Evolutionary conservation across 2,113 vertebrate species (phyloP), one percentile per base, ranked within the genome.

Genomic region (Oostethus manadensis): DNA sequence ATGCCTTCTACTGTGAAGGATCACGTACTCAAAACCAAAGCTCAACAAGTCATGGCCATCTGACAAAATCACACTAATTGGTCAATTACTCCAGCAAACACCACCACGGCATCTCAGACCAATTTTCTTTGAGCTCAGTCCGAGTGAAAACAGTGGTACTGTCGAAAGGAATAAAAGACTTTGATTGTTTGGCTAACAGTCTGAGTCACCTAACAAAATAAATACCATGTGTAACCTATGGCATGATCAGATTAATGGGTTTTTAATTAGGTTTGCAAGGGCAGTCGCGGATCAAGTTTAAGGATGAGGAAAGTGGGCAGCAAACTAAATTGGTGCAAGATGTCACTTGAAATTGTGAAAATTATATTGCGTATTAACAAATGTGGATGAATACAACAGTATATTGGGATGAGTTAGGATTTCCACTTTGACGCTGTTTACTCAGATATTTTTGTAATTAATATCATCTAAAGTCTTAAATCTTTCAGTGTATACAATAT

Each of bases 201-300:
- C 56, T 86, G 87, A 90, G 83, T 88, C 84, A 89, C 84, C 78
- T 66, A 82, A 70, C 68, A 71, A 84, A 89, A 88, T 71, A 62
- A 72, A 87, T 80, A 80, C 84, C 86, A 89, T 77, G 85, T 90
- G 88, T 88, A 88, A 86, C 86, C 85, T 77, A 86, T 90, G 88
- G 90, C 89, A 89, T 82, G 85, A 87, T 87, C 84, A 87, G 87
- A 89, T 88, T 84, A 89, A 90, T 88, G 79, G 71, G 64, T 81
- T 88, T 89, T 79, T 90, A 91, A 90, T 88, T 83, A 80, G 69
- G 82, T 76, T 74, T 74, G 66, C 68, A 68, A 75, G 73, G 65
- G 62, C 57, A 57, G 66, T 75, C 66, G 74, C 57, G 51, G 47
- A 62, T 62, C 29, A 23, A 55, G 50, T 55, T 46, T 58, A 51